A percentile compares a stretch with the other conserved stretches of the same genome.
Evolutionary conservation across 2,797 vertebrate species (phyloP).

Genomic region (Huso huso): DNA sequence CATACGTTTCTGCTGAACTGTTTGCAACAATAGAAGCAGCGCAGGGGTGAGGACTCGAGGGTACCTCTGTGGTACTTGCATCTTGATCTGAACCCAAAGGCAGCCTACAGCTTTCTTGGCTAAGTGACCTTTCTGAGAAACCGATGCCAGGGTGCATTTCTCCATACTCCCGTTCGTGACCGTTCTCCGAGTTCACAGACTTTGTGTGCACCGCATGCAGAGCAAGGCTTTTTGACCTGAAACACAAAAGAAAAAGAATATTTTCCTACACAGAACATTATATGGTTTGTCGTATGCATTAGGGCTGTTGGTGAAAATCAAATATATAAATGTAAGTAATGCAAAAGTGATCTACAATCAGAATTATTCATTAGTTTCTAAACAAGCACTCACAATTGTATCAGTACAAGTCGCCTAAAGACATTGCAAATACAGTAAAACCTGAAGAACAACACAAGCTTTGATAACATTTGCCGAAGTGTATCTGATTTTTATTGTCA

Average conservation of each 20-base stretch:
- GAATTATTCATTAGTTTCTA: no score
- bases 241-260: slow-evolving; percentile 15
- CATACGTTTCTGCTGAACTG: slow-evolving; percentile 17
- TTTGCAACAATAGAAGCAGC: slow-evolving; percentile 17
- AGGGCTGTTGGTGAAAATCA: no score
- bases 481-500: no score
- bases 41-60: slow-evolving; percentile 26
- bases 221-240: slow-evolving; percentile 83
- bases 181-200: slow-evolving; percentile 53
- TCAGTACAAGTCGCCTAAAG: no score
- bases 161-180: slow-evolving; percentile 45
- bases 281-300: no score
- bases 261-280: no score
- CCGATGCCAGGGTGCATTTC: slow-evolving; percentile 49
- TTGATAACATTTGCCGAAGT: no score
- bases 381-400: no score
- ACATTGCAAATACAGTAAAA: no score
- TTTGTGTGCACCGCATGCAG: slow-evolving; percentile 57
- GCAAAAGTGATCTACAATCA: no score
- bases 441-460: no score
- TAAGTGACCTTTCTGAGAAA: slow-evolving; percentile 44
- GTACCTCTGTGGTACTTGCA: slow-evolving; percentile 26
- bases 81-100: slow-evolving; percentile 30
- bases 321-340: no score
- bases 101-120: slow-evolving; percentile 36